Conservation (phyloP, 2,113 vertebrate species). For the Chrysochloris asiatica region DNA sequence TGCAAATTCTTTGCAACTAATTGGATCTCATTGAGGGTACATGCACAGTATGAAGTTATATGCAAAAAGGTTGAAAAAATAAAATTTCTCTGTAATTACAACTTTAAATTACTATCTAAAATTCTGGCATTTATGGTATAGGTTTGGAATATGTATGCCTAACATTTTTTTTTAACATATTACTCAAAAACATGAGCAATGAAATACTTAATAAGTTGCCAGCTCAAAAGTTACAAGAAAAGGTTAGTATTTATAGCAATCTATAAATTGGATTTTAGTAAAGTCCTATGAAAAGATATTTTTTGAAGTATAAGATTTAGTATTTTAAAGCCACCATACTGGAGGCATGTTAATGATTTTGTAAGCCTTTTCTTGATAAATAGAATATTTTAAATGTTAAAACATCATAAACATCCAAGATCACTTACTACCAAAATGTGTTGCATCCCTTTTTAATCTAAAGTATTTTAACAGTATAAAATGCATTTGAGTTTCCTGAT, state of each 20-base stretch:
- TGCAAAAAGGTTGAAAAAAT: slow-evolving; percentile 81
- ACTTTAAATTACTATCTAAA: slow-evolving; percentile 84
- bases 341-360: slow-evolving; percentile 12
- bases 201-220: slow-evolving; percentile 71
- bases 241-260: slow-evolving; percentile 29
- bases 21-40: slow-evolving; percentile 86
- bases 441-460: not conserved
- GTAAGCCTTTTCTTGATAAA: not conserved
- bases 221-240: slow-evolving; percentile 22
- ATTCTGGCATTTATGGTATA: slow-evolving; percentile 54
- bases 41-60: slow-evolving; percentile 83
- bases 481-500: slow-evolving; percentile 21
- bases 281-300: slow-evolving; percentile 22
- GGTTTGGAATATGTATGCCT: slow-evolving; percentile 76
- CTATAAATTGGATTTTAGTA: slow-evolving; percentile 38
- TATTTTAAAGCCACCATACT: not conserved
- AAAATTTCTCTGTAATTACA: slow-evolving; percentile 82
- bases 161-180: slow-evolving; percentile 78
- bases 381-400: slow-evolving; percentile 51
- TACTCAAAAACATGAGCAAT: slow-evolving; percentile 75
- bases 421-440: slow-evolving; percentile 9
- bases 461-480: not conserved
- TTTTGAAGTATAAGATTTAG: slow-evolving; percentile 46
- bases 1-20: slow-evolving; percentile 87
- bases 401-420: slow-evolving; percentile 24